A percentile compares a stretch with the other conserved stretches of the same genome.
Conservation (phyloP, 2,888 invertebrate genomes). For the Aspidiotus rigidus region DNA sequence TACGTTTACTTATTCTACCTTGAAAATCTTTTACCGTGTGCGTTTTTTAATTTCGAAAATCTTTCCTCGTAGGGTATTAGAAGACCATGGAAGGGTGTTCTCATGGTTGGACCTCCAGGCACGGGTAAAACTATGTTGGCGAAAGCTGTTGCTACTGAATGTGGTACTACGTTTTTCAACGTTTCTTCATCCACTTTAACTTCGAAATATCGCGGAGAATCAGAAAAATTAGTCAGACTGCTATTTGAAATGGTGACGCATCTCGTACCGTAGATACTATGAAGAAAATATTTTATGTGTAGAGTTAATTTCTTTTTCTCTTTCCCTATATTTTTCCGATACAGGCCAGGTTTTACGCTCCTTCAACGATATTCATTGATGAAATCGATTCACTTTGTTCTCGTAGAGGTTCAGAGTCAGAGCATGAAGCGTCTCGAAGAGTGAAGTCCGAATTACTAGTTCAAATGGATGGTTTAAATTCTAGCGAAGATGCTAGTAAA, state of each 20-base stretch:
- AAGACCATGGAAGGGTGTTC: conserved; percentile 90
- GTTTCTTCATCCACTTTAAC: conserved; percentile 94
- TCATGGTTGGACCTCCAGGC: conserved; percentile 89
- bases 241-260: conserved; percentile 88
- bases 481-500: conserved; percentile 52
- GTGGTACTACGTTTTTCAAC: conserved; percentile 94
- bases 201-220: conserved; percentile 99
- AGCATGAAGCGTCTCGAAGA: conserved; percentile 93
- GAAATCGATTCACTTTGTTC: conserved; percentile 98
- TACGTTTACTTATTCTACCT: conserved; percentile 40
- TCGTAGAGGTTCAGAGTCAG: conserved; percentile 85
- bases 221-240: conserved; percentile 91
- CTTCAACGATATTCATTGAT: conserved; percentile 97
- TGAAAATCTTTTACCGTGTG: neutral
- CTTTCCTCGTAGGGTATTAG: conserved; percentile 63
- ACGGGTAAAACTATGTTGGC: conserved; percentile 95
- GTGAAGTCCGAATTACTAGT: conserved; percentile 95
- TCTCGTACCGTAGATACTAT: neutral
- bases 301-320: too few relatives aligned
- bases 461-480: conserved; percentile 95
- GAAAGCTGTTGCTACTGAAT: conserved; percentile 97
- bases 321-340: neutral
- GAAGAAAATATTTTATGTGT: neutral
- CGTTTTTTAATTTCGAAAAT: neutral
- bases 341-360: conserved; percentile 93